Percentiles rank a stretch among this genome's conserved stretches.
These are phyloP conservation scores for Drosophila burlai DNA, from an alignment of 1,140 invertebrate genomes.

Conservation along the genomic window DNA sequence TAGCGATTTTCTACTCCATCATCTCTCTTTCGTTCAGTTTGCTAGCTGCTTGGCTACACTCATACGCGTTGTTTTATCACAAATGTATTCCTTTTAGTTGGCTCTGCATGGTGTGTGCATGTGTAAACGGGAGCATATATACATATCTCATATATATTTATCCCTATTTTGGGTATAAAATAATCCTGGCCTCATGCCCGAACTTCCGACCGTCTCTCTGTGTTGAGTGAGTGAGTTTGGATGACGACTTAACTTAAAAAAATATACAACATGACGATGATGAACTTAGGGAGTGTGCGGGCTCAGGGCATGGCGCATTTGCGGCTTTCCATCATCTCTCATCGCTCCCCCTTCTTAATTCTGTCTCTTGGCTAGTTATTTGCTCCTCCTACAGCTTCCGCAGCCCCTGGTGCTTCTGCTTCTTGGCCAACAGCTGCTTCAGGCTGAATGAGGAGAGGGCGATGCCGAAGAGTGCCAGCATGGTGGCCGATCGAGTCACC, in stretches of 20 bases:
- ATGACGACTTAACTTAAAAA: constrained; percentile 70
- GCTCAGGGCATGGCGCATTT: constrained; percentile 35
- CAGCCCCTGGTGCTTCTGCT: constrained; percentile 60
- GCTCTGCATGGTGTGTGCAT: constrained; percentile 35
- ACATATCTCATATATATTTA: constrained; percentile 15
- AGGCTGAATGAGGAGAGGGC: constrained; percentile 88
- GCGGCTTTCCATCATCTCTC: constrained; percentile 7
- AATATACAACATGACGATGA: constrained; percentile 66
- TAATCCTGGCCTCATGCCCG: constrained; percentile 34
- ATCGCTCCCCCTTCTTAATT: constrained; percentile 1
- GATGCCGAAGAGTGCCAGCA: constrained; percentile 87
- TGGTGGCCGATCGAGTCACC: constrained; percentile 86
- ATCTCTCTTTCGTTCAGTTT: not conserved
- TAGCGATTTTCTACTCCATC: constrained; percentile 1
- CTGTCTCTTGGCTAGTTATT: not conserved
- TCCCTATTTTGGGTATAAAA: constrained; percentile 14
- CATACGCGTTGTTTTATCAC: constrained; percentile 44
- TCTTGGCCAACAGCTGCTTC: constrained; percentile 87
- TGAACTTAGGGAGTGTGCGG: constrained; percentile 17
- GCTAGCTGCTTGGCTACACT: constrained; percentile 11
- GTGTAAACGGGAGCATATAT: constrained; percentile 46
- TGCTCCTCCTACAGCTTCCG: constrained; percentile 69
- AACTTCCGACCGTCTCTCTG: constrained; percentile 1
- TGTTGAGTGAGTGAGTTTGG: constrained; percentile 18
- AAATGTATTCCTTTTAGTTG: constrained; percentile 64